Evolutionary conservation across 1,140 invertebrate species (phyloP), one percentile per base, ranked within the genome.

Genomic region (Neomicropteryx cornuta): DNA sequence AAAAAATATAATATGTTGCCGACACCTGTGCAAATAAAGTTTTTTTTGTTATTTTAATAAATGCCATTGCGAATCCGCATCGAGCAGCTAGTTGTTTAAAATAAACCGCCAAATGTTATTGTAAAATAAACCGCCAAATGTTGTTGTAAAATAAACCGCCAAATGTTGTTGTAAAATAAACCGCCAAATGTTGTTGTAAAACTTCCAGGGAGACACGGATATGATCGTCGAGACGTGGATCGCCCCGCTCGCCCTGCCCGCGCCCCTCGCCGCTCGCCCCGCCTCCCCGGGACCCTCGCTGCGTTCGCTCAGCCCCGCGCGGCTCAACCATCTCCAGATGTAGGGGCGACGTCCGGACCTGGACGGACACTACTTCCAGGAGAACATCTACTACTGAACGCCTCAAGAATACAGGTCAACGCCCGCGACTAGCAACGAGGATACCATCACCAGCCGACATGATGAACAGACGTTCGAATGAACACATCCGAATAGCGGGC

Each of bases 141-240:
- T 64, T 59, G 58, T 55, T 62, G 57, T 63, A 58, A 64, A 59
- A 64, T n/a, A n/a, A n/a, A 57, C 51, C 46, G 55, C 48, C 53
- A 58, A 58, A 54, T 62, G 55, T 64, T 59, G 58, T 55, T 62
- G 57, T 63, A 58, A 64, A 59, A 64, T n/a, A n/a, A n/a, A 57
- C 51, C 46, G 55, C 48, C 53, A 58, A 58, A 54, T 62, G 55
- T 64, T 59, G 58, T 55, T 62, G 57, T 63, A 58, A 64, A 59
- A 64, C 54, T 58, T 64, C 56, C 61, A 64, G 61, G 60, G 61
- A 64, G 60, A 64, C 61, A 60, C 62, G 59, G 58, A 64, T 64
- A 61, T 64, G 61, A 64, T 64, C 58, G 51, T 42, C 41, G 59
- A 64, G 58, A 39, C 51, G 46, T 58, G 58, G 36, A 56, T 58